Evolutionary conservation across 2,113 vertebrate genomes (phyloP).

Genomic region (Hepsetus odoe): DNA sequence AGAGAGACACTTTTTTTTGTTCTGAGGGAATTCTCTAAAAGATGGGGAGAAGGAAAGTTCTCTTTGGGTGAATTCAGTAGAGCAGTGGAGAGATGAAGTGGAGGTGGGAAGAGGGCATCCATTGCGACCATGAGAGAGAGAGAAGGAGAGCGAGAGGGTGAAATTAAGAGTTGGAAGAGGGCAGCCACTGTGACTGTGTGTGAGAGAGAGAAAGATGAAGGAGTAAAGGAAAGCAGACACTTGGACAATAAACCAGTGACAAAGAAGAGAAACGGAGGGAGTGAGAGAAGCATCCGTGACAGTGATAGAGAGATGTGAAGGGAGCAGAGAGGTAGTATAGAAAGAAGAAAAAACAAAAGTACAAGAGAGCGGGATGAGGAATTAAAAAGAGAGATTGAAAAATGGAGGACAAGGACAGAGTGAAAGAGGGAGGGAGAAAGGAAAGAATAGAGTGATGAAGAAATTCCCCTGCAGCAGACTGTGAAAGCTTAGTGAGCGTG

Average conservation of each 20-base stretch:
- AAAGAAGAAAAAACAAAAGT: background rate
- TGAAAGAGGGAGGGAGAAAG: background rate
- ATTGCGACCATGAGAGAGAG: background rate
- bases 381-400: background rate
- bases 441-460: background rate
- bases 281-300: background rate
- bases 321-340: background rate
- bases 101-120: background rate
- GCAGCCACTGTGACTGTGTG: conserved; percentile 2
- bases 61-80: background rate
- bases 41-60: background rate
- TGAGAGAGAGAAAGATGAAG: background rate
- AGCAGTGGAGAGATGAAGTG: background rate
- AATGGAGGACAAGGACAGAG: background rate
- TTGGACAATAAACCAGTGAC: background rate
- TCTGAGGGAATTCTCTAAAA: background rate
- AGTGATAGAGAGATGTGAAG: background rate
- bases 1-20: background rate
- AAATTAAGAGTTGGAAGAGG: background rate
- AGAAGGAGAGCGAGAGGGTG: too few relatives aligned
- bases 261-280: background rate
- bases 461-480: conserved; percentile 43
- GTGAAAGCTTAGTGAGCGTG: conserved; percentile 41
- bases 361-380: background rate
- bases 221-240: background rate